phyloP scores from a whole-genome alignment of 2,797 vertebrate species.

The Acropternis orthonyx region DNA sequence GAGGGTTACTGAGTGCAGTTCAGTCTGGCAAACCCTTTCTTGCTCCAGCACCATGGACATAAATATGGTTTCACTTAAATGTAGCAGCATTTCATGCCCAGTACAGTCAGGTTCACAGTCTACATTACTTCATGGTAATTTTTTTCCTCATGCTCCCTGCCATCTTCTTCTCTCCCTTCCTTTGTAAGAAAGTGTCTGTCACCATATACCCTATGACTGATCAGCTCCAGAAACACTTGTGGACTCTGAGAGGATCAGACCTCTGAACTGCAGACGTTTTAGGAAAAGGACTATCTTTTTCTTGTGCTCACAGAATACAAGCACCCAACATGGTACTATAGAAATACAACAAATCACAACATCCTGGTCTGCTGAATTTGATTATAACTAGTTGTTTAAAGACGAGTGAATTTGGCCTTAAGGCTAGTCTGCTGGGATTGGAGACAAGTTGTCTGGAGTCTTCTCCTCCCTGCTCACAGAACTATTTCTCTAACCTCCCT shows the following conservation, averaged over 20 bases:
- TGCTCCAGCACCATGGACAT: neutral
- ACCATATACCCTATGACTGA: neutral
- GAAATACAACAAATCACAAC: neutral
- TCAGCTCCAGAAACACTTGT: neutral
- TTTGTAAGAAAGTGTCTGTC: neutral
- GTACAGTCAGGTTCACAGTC: neutral
- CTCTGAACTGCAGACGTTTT: neutral
- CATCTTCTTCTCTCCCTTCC: neutral
- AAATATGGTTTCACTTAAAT: neutral
- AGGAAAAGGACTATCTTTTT: neutral
- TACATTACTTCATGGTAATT: neutral
- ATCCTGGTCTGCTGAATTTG: neutral
- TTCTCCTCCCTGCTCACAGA: constrained; percentile 42
- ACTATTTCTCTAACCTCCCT: constrained; percentile 5
- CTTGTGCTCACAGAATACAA: neutral
- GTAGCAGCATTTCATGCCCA: neutral
- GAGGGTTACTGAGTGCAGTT: neutral
- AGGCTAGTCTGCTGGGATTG: constrained; percentile 51
- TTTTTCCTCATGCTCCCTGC: neutral
- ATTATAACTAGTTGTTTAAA: constrained; percentile 47
- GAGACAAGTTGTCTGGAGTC: constrained; percentile 66
- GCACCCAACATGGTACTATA: neutral
- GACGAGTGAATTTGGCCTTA: constrained; percentile 56
- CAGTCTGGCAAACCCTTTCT: neutral
- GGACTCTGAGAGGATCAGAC: neutral